Evolutionary conservation across 2,113 vertebrate species (phyloP), one percentile per base, ranked within the genome.

Genomic region (Tautogolabrus adspersus): DNA sequence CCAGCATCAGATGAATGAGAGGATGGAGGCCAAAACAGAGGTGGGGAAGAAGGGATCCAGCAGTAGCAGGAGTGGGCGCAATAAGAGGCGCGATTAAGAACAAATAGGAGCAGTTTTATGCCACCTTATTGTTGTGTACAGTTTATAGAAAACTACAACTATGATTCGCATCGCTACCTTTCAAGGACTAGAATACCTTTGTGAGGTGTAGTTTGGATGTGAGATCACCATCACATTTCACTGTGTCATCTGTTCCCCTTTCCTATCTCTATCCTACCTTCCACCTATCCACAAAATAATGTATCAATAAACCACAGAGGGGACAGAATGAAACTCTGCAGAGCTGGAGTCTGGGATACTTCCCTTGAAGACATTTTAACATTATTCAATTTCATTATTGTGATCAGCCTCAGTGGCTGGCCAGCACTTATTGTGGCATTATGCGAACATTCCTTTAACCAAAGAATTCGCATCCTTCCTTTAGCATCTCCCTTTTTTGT

Each of bases 371-470:
- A 79, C 79, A 72, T 73, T 55, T 73, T n/a, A 78, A 79, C 74
- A 72, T 87, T 67, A 71, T 13, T 84, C 75, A 85, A 67, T 77
- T 72, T 88, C 75, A 75, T 87, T 56, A 37, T 74, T 84, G 51
- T 79, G 68, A 80, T 67, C 72, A 87, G 87, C 84, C 87, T 85
- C 68, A 72, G 72, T 70, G 85, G 83, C 88, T 81, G 83, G 79
- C 64, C 86, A 82, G 88, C 87, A 38, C 72, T 54, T 84, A 62
- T 61, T 83, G 90, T 87, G 86, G 88, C 90, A 93, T 93, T 92
- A 79, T 86, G 83, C 90, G 88, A 93, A 87, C 84, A 88, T 90
- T 94, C 85, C 81, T 90, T 91, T 88, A 77, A 94, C 93, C 91
- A 93, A 94, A 93, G 93, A 93, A 87, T 74, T 84, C 61, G 79